Base-by-base conservation (phyloP, 2,797 vertebrate genomes). In the Sardinella longiceps region DNA sequence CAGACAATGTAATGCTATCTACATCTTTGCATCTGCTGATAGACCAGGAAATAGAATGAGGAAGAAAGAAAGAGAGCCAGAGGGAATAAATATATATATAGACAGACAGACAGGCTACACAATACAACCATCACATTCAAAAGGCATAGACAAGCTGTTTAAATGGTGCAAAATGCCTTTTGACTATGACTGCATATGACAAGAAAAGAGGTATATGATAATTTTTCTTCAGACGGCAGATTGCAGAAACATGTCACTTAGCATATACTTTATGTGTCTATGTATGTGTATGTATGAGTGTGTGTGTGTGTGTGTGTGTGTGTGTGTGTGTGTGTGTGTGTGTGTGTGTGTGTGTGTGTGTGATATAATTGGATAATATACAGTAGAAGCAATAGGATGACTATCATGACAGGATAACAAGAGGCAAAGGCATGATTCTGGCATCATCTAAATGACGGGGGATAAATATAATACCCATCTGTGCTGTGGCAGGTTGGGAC, bases 391-490 rank as follows among this genome's bases (percentile, higher is more conserved):
- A 6, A 77, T 20, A 77, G 12, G 66, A 43, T 37, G 58, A 25
- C 25, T 60, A 66, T 70, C 63, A 43, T 77, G 37, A 77, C 33
- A 39, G 33, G 33, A 33, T 66, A 14, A 66, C 25, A 77, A 84
- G 81, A 80, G 23, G 74, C 56, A 80, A 33, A 66, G 28, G 25
- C 25, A 66, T 33, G 28, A 66, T 60, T n/a, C n/a, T 63, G 66
- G 66, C 66, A 37, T 70, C 66, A 37, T 70, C 2, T 70, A 37
- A 43, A 20, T 81, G 45, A 6, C 6, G 33, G 39, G 7, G 9
- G 51, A 20, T 53, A 80, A 63, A 86, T 83, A 83, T 89, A 80
- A 85, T 82, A 23, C 15, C 37, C 33, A 0, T 9, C 37, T 43
- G 33, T 77, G 70, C 5, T 4, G 9, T 43, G 37, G 70, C 70